phyloP scores from a whole-genome alignment of 2,797 vertebrate genomes.

The Epinephelus coioides region DNA sequence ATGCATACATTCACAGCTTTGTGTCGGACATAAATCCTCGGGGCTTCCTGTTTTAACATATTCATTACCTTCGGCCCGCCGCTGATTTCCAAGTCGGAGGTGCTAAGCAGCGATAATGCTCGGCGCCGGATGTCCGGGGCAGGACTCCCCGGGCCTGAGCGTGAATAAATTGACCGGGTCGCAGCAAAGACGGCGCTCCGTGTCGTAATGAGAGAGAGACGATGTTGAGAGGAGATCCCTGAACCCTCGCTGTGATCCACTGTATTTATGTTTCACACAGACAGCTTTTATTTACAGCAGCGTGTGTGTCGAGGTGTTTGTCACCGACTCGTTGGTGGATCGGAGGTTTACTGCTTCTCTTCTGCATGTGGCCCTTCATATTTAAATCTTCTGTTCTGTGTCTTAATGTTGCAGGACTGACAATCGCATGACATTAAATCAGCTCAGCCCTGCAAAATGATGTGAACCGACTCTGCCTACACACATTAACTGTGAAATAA shows the following conservation, averaged over 20 bases:
- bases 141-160: slow-evolving; percentile 75
- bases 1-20: slow-evolving; percentile 52
- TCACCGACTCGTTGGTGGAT: background rate
- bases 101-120: slow-evolving; percentile 63
- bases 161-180: slow-evolving; percentile 81
- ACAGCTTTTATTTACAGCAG: slow-evolving; percentile 38
- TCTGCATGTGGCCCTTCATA: background rate
- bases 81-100: slow-evolving; percentile 68
- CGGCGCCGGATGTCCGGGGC: slow-evolving; percentile 64
- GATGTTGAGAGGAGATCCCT: slow-evolving; percentile 59
- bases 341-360: background rate
- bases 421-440: background rate
- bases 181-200: slow-evolving; percentile 37
- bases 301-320: background rate
- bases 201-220: slow-evolving; percentile 72
- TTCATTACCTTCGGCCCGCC: slow-evolving; percentile 67
- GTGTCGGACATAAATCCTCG: slow-evolving; percentile 72
- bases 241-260: slow-evolving; percentile 52
- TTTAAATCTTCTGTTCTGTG: slow-evolving; percentile 5
- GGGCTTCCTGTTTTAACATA: slow-evolving; percentile 57
- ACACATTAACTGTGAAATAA: too few species aligned
- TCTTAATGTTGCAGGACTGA: background rate
- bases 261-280: slow-evolving; percentile 54
- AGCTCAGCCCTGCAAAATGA: background rate
- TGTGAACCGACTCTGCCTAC: too few species aligned